A percentile compares a stretch with the other conserved stretches of the same genome.
Evolutionary conservation across 2,888 invertebrate genomes (phyloP).

Genomic region (Chironomus riparius): DNA sequence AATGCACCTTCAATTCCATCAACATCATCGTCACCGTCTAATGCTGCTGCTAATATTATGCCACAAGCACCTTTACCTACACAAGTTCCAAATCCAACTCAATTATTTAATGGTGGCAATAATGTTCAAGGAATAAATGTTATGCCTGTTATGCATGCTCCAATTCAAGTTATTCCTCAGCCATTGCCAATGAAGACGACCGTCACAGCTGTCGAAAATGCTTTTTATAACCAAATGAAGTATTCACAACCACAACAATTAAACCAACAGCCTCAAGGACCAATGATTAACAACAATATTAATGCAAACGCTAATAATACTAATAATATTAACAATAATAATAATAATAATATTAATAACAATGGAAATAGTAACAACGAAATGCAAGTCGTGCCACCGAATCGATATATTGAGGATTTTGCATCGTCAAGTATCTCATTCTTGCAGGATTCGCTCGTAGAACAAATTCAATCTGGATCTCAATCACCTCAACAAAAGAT

Average conservation of each 20-base stretch:
- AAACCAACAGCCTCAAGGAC: not conserved
- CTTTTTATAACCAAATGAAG: constrained; percentile 47
- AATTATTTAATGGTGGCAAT: not conserved
- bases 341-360: no score
- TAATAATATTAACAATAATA: no score
- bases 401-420: constrained; percentile 64
- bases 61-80: not conserved
- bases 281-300: not conserved
- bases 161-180: constrained; percentile 29
- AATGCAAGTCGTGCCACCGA: constrained; percentile 39
- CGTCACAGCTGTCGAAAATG: constrained; percentile 53
- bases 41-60: not conserved
- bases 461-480: constrained; percentile 50
- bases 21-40: not conserved
- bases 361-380: constrained; percentile 37
- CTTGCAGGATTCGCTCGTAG: constrained; percentile 71
- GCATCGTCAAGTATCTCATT: constrained; percentile 71
- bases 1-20: not conserved
- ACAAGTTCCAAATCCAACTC: not conserved
- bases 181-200: constrained; percentile 47
- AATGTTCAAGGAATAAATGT: not conserved
- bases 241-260: not conserved
- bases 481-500: constrained; percentile 32
- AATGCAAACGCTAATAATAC: not conserved
- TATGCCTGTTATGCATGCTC: not conserved